Evolutionary conservation across 2,888 invertebrate species (phyloP).

Genomic region (Adelphocoris suturalis): DNA sequence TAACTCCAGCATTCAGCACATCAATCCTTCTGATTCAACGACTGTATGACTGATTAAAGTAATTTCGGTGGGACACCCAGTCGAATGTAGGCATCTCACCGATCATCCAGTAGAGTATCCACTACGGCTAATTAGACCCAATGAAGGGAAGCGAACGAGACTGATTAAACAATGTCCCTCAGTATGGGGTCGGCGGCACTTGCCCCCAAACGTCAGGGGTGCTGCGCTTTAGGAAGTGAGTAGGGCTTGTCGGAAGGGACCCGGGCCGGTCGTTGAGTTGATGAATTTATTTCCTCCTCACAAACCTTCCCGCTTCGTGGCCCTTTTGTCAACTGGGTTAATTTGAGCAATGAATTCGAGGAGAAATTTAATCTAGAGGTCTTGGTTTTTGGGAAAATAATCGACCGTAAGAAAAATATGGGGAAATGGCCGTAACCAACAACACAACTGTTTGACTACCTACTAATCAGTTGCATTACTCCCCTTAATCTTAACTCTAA

Average conservation of each 20-base stretch:
- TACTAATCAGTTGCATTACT: too few relatives aligned
- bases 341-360: background rate
- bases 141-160: conserved; percentile 23
- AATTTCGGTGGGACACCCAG: background rate
- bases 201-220: background rate
- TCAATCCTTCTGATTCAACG: too few relatives aligned
- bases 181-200: background rate
- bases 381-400: background rate
- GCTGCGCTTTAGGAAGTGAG: background rate
- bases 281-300: conserved; percentile 15
- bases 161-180: conserved; percentile 27
- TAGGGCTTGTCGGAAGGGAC: conserved; percentile 13
- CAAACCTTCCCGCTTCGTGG: background rate
- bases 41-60: background rate
- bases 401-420: background rate
- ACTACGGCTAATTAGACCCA: conserved; percentile 12
- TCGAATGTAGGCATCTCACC: background rate
- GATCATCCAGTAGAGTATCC: background rate
- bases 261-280: conserved; percentile 13
- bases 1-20: too few relatives aligned
- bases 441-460: background rate
- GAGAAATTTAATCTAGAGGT: conserved; percentile 9
- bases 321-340: background rate
- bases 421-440: background rate
- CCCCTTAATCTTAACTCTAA: too few relatives aligned